phyloP scores from a whole-genome alignment of 2,888 invertebrate species.

The Synergus japonicus region DNA sequence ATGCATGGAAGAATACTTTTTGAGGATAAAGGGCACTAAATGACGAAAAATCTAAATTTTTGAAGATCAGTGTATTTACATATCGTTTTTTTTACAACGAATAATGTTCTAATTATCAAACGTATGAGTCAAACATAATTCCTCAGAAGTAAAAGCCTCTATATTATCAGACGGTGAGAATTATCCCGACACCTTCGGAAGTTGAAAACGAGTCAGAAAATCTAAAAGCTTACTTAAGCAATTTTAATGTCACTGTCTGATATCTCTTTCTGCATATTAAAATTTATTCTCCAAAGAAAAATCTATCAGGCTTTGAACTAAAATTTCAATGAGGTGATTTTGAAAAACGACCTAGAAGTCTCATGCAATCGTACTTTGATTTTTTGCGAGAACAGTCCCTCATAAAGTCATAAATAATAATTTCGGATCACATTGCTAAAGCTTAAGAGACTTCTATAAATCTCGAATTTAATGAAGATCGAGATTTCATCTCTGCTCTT shows the following conservation, averaged over 20 bases:
- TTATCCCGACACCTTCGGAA: not conserved
- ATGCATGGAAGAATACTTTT: too few relatives aligned
- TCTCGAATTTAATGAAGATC: not conserved
- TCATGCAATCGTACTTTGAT: not conserved
- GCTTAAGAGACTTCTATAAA: not conserved
- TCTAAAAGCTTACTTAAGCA: not conserved
- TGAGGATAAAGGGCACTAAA: not conserved
- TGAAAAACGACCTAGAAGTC: not conserved
- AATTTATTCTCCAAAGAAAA: not conserved
- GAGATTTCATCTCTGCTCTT: conserved; percentile 1
- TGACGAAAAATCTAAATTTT: not conserved
- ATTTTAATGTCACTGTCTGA: not conserved
- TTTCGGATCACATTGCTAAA: conserved; percentile 25
- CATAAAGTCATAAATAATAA: not conserved
- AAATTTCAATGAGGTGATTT: not conserved
- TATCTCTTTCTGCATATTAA: not conserved
- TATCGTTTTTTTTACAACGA: not conserved
- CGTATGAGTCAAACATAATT: not conserved
- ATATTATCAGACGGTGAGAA: not conserved
- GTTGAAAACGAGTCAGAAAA: not conserved
- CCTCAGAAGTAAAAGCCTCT: not conserved
- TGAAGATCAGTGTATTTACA: not conserved
- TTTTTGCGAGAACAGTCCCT: conserved; percentile 37
- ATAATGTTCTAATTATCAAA: not conserved
- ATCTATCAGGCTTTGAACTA: not conserved